phyloP scores from a whole-genome alignment of 2,888 invertebrate genomes.

The Tenthredo scrophulariae region DNA sequence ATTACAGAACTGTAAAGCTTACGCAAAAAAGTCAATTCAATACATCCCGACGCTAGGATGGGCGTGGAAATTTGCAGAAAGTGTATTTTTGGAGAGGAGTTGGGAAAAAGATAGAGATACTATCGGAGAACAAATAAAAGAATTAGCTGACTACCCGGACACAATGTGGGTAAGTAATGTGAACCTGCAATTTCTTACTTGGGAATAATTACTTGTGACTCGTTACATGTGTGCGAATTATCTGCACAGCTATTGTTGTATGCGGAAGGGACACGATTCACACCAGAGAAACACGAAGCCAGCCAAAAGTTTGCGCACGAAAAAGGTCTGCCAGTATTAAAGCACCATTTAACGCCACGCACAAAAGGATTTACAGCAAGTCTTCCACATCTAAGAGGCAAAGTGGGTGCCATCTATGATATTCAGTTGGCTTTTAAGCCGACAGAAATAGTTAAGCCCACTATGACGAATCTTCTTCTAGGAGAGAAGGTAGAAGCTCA shows the following conservation, averaged over 20 bases:
- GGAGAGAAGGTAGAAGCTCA: conserved; percentile 88
- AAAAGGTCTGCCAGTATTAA: conserved; percentile 90
- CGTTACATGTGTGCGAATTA: background rate
- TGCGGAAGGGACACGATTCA: conserved; percentile 96
- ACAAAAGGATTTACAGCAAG: conserved; percentile 96
- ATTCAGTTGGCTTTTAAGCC: conserved; percentile 87
- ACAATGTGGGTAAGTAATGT: conserved; percentile 88
- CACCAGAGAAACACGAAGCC: conserved; percentile 90
- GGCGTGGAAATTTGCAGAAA: conserved; percentile 98
- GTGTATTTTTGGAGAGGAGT: conserved; percentile 94
- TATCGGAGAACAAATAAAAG: conserved; percentile 89
- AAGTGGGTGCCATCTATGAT: conserved; percentile 91
- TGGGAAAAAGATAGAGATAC: conserved; percentile 94
- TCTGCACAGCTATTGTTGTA: conserved; percentile 88
- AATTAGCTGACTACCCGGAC: conserved; percentile 93
- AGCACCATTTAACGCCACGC: conserved; percentile 95
- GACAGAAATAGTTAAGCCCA: conserved; percentile 85
- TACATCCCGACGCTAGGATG: conserved; percentile 96
- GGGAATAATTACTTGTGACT: background rate
- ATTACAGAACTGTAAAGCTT: conserved; percentile 94
- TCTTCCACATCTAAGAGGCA: conserved; percentile 88
- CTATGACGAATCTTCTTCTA: conserved; percentile 87
- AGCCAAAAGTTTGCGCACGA: conserved; percentile 93
- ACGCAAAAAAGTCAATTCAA: conserved; percentile 94
- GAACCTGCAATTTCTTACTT: background rate